A percentile compares a stretch with the other conserved stretches of the same genome.
Evolutionary conservation across 2,113 vertebrate genomes (phyloP).

Genomic region (Loxodonta africana): DNA sequence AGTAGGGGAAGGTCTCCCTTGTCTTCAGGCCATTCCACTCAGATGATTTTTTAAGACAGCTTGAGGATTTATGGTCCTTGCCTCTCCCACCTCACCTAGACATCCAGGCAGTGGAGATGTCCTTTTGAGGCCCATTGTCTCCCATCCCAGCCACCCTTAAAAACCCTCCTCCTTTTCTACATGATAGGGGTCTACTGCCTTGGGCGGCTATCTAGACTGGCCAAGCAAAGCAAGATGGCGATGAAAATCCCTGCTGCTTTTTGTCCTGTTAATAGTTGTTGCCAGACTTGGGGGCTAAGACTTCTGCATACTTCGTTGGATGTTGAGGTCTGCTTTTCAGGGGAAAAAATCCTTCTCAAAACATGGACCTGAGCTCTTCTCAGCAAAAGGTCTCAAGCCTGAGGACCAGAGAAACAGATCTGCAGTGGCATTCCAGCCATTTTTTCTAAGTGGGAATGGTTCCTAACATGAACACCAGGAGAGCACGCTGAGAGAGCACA

Average conservation of each 20-base stretch:
- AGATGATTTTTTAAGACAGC: conserved; percentile 80
- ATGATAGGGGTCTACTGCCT: conserved; percentile 17
- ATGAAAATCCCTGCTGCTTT: conserved; percentile 76
- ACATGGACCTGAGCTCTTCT: conserved; percentile 38
- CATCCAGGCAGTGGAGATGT: background rate
- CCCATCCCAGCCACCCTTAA: conserved; percentile 77
- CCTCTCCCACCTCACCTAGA: background rate
- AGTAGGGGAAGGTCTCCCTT: conserved; percentile 77
- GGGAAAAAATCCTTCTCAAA: conserved; percentile 32
- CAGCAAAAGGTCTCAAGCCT: background rate
- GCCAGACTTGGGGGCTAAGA: background rate
- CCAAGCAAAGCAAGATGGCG: background rate
- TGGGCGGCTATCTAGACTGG: background rate
- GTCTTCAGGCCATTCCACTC: conserved; percentile 76
- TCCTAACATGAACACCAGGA: background rate
- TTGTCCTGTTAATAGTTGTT: conserved; percentile 89
- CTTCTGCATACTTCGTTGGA: no score
- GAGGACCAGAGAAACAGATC: background rate
- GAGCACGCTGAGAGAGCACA: background rate
- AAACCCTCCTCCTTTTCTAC: conserved; percentile 73
- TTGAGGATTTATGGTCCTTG: conserved; percentile 30
- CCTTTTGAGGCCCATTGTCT: conserved; percentile 70
- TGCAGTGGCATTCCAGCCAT: background rate
- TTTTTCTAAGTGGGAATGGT: background rate
- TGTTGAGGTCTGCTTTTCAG: background rate